phyloP scores from a whole-genome alignment of 2,888 invertebrate species.

The Pristionchus fissidentatus region DNA sequence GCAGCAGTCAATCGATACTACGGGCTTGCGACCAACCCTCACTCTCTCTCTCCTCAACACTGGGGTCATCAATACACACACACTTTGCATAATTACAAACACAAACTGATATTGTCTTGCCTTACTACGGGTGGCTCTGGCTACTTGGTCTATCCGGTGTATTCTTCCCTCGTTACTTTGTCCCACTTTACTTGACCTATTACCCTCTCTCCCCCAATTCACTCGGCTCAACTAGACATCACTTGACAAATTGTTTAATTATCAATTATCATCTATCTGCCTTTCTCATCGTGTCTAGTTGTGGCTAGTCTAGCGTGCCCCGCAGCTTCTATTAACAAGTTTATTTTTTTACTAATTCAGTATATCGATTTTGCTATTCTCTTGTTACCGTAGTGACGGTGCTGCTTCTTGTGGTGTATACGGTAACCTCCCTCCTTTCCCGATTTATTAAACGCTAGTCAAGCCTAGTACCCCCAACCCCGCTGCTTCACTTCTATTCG shows the following conservation, averaged over 20 bases:
- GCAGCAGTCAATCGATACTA: neutral
- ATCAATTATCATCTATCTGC: slow-evolving; percentile 9
- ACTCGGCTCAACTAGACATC: slow-evolving; percentile 34
- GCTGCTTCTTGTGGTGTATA: slow-evolving; percentile 46
- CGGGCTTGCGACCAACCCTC: neutral
- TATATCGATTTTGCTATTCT: slow-evolving; percentile 7
- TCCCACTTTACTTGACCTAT: neutral
- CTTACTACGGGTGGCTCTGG: slow-evolving; percentile 34
- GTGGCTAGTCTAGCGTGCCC: neutral
- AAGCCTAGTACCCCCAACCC: slow-evolving; percentile 18
- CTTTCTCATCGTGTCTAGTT: slow-evolving; percentile 5
- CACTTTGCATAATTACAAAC: neutral
- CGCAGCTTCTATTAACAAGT: slow-evolving; percentile 12
- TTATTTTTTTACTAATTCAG: no score
- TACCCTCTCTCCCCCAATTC: neutral
- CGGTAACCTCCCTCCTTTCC: slow-evolving; percentile 26
- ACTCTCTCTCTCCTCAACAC: no score
- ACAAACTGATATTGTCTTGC: slow-evolving; percentile 25
- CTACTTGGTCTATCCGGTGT: slow-evolving; percentile 46
- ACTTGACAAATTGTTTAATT: slow-evolving; percentile 23
- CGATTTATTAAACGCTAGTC: no score
- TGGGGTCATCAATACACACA: no score
- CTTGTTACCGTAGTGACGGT: slow-evolving; percentile 44
- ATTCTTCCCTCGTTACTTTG: slow-evolving; percentile 11
- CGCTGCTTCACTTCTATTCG: slow-evolving; percentile 10